A percentile compares a stretch with the other conserved stretches of the same genome.
phyloP scores from a whole-genome alignment of 1,140 invertebrate species.

The Gonatopus flavifemur region DNA sequence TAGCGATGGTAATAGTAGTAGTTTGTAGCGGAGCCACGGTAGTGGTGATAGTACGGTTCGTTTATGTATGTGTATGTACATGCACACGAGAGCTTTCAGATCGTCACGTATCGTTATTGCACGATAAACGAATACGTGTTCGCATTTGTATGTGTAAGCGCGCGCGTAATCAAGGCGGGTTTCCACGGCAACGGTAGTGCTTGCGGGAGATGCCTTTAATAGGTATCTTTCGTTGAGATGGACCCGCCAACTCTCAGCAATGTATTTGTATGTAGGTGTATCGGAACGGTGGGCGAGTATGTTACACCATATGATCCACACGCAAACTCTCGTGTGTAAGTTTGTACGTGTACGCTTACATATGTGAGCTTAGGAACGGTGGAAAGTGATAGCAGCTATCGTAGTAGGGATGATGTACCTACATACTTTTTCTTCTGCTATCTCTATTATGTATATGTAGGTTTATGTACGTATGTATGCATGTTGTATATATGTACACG shows the following conservation, averaged over 20 bases:
- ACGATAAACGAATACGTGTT: slow-evolving; percentile 7
- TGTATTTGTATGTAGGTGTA: too few relatives aligned
- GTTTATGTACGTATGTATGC: not conserved
- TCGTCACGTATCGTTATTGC: not conserved
- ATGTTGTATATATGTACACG: too few relatives aligned
- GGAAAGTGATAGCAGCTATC: too few relatives aligned
- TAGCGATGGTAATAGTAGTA: too few relatives aligned
- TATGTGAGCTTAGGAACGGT: too few relatives aligned
- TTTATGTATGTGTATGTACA: not conserved
- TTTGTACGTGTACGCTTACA: not conserved
- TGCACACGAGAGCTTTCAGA: not conserved
- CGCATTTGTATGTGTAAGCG: slow-evolving; percentile 16
- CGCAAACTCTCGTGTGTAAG: not conserved
- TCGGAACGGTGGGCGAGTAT: too few relatives aligned
- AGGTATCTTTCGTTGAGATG: slow-evolving; percentile 47
- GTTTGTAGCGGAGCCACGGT: too few relatives aligned
- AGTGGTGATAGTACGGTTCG: too few relatives aligned
- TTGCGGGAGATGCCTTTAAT: slow-evolving; percentile 51
- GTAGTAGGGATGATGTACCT: too few relatives aligned
- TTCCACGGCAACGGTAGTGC: slow-evolving; percentile 49
- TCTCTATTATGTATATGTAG: not conserved
- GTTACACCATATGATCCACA: too few relatives aligned
- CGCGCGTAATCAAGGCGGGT: slow-evolving; percentile 32
- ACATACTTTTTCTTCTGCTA: not conserved
- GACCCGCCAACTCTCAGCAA: slow-evolving; percentile 24